These are phyloP conservation scores for Corythornis cristatus DNA, from an alignment of 2,113 vertebrate genomes.

Conservation along the genomic window DNA sequence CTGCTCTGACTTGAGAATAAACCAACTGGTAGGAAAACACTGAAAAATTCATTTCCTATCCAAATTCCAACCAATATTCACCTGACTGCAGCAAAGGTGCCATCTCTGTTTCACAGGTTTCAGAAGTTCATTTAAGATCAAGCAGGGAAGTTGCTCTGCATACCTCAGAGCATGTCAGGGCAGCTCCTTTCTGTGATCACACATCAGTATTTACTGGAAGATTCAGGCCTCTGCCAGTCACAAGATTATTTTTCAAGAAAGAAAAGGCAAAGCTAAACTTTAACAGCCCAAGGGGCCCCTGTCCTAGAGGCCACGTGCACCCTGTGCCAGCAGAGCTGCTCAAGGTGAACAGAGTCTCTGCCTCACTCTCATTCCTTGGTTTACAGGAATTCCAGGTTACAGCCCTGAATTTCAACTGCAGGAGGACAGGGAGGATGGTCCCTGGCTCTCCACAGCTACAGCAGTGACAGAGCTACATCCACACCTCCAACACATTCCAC, in stretches of 20 bases:
- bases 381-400: neutral
- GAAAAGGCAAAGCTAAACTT: neutral
- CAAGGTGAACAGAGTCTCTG: neutral
- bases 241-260: neutral
- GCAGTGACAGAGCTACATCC: neutral
- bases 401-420: neutral
- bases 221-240: neutral
- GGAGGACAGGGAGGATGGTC: neutral
- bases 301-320: rapidly evolving
- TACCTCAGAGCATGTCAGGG: constrained; percentile 23
- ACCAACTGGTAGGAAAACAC: neutral
- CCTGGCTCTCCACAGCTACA: neutral
- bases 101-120: neutral
- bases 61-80: neutral
- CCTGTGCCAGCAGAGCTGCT: neutral
- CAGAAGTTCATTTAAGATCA: neutral
- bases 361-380: neutral
- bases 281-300: neutral
- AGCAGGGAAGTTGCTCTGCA: neutral
- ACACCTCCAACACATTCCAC: neutral
- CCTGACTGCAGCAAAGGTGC: neutral
- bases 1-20: neutral
- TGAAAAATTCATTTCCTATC: neutral
- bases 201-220: neutral
- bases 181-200: neutral